Percentiles rank a stretch among this genome's conserved stretches.
phyloP scores from a whole-genome alignment of 2,888 invertebrate genomes.

The Papilio gigon region DNA sequence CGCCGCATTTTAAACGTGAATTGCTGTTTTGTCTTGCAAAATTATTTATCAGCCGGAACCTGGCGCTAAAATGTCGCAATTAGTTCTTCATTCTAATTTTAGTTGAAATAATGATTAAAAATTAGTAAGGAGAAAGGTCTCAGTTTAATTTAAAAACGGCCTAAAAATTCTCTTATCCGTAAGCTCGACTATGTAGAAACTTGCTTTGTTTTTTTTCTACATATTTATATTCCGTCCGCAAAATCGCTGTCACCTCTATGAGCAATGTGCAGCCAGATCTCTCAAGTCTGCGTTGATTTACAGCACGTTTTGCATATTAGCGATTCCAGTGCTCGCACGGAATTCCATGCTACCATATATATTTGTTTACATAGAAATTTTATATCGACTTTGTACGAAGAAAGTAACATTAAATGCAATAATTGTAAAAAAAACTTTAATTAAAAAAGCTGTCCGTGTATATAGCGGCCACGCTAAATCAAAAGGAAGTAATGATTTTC shows the following conservation, averaged over 20 bases:
- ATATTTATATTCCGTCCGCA: slow-evolving; percentile 44
- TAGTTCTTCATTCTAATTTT: neutral
- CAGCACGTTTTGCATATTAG: slow-evolving; percentile 53
- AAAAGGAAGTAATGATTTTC: too few relatives aligned
- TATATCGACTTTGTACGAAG: neutral
- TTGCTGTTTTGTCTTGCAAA: neutral
- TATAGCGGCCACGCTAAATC: too few relatives aligned
- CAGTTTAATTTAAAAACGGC: neutral
- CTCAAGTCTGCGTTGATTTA: slow-evolving; percentile 66
- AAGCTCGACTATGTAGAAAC: neutral
- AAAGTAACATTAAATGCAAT: neutral
- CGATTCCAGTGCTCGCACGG: neutral
- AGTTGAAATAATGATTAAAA: neutral
- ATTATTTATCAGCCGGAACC: too few relatives aligned
- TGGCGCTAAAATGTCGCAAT: too few relatives aligned
- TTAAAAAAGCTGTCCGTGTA: too few relatives aligned
- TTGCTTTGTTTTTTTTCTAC: slow-evolving; percentile 25
- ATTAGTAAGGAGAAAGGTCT: neutral
- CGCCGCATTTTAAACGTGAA: neutral
- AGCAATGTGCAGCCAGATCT: slow-evolving; percentile 47
- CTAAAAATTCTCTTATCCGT: neutral
- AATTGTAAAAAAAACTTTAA: too few relatives aligned
- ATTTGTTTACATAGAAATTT: neutral
- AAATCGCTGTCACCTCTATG: slow-evolving; percentile 44
- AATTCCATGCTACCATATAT: slow-evolving; percentile 26